Evolutionary conservation across 53 echinoderm and acorn worm species (phyloP), one percentile per base, ranked within the genome.

Genomic region (Holothuria leucospilota): DNA sequence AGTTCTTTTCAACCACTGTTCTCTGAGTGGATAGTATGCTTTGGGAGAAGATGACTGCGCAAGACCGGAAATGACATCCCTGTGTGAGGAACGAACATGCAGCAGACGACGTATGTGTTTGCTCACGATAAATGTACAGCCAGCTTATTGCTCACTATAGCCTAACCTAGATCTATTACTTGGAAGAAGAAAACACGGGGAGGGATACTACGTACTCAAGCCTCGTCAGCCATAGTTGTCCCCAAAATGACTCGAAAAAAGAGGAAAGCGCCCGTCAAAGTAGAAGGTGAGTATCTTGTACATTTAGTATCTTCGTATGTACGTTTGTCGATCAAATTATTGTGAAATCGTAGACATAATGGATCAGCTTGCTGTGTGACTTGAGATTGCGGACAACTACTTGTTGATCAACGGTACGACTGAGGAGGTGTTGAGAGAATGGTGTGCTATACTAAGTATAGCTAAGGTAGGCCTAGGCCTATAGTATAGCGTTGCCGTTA

Each of bases 191-290:
- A 23, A 46, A 46, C 49, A 46, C 51, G 75, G 75, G 49, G 75
- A 75, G 75, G 68, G 75, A 75, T 75, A 75, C 11, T 26, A 9
- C 75, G 2, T 39, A 75, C 75, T 21, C n/a, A 8, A 52, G 15
- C 56, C 56, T 56, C 18, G 56, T 0, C 56, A 16, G 56, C 56
- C 16, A 56, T 56, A 56, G 18, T 56, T 56, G 0, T 0, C 18
- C 56, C 38, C 23, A 75, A 75, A 46, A 75, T 75, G 75, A 75
- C 75, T n/a, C 75, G 75, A 25, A 75, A 52, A 75, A 75, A 75
- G 52, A 75, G 51, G 27, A 75, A 49, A 52, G 51, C 49, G n/a
- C 75, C 75, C 26, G 75, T 75, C 14, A 75, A 42, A 49, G 51
- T 46, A 30, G 52, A 52, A 51, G 75, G 75, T 46, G 41, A 75